Percentiles rank a stretch among this genome's conserved stretches.
Evolutionary conservation across 2,113 vertebrate species (phyloP).

Genomic region (Falco punctatus): DNA sequence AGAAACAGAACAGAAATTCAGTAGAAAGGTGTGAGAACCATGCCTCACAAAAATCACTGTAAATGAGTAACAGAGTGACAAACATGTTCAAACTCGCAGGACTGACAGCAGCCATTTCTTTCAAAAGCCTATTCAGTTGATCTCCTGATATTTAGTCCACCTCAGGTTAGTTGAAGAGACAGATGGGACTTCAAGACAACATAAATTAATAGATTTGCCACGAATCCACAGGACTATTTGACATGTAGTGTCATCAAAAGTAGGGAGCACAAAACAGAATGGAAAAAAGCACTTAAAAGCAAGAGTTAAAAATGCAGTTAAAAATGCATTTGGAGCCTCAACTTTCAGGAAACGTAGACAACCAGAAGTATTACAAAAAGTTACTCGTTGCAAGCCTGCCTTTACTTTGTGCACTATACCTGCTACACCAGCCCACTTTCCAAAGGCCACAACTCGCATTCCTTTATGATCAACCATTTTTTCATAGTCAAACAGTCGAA

Average conservation of each 20-base stretch:
- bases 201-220: neutral
- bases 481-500: slow-evolving; percentile 97
- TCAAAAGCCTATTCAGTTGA: neutral
- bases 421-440: slow-evolving; percentile 97
- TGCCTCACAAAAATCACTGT: neutral
- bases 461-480: slow-evolving; percentile 97
- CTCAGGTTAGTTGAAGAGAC: neutral
- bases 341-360: neutral
- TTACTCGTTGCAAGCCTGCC: slow-evolving; percentile 41
- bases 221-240: neutral
- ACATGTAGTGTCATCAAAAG: neutral
- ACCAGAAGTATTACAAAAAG: neutral
- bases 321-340: neutral
- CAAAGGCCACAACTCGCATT: slow-evolving; percentile 92
- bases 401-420: slow-evolving; percentile 77
- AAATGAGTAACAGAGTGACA: neutral
- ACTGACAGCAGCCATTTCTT: neutral
- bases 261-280: neutral
- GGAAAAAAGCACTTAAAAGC: slow-evolving; percentile 33
- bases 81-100: neutral
- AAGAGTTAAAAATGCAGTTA: slow-evolving; percentile 30
- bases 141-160: neutral
- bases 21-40: slow-evolving; percentile 2
- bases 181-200: neutral
- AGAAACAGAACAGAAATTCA: slow-evolving; percentile 7